phyloP scores from a whole-genome alignment of 2,797 vertebrate genomes.

The Ctenochaetus hawaiiensis region DNA sequence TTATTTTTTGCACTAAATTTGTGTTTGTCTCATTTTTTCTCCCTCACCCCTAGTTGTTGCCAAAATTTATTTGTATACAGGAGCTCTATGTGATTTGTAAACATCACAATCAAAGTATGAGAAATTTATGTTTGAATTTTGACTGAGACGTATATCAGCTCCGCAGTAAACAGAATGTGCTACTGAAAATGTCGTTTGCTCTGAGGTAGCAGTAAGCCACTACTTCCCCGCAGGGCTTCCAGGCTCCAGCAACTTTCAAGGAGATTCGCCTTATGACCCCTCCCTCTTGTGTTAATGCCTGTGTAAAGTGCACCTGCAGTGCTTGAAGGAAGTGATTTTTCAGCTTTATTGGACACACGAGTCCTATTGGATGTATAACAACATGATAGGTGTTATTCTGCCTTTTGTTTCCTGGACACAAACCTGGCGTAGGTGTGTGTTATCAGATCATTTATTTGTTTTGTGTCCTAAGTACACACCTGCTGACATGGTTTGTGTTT shows the following conservation, averaged over 20 bases:
- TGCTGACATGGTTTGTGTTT: constrained; percentile 16
- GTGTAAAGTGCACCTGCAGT: constrained; percentile 61
- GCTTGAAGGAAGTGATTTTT: constrained; percentile 57
- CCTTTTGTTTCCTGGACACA: constrained; percentile 38
- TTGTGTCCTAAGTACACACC: constrained; percentile 10
- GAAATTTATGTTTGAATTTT: not conserved
- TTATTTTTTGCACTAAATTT: too few relatives aligned
- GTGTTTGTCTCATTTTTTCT: too few relatives aligned
- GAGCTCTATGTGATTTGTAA: constrained; percentile 15
- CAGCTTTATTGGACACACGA: constrained; percentile 53
- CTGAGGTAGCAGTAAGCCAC: constrained; percentile 34
- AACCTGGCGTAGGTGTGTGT: not conserved
- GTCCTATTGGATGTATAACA: constrained; percentile 41
- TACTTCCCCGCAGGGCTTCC: constrained; percentile 47
- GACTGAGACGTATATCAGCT: not conserved
- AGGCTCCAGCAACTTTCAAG: constrained; percentile 50
- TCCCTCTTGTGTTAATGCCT: constrained; percentile 17
- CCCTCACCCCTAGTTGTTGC: not conserved
- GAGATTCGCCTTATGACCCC: constrained; percentile 6
- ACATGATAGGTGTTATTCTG: constrained; percentile 22
- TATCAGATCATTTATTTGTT: constrained; percentile 27
- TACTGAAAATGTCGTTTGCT: constrained; percentile 27
- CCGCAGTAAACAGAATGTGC: constrained; percentile 26
- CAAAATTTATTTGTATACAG: constrained; percentile 1
- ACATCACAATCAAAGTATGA: not conserved